Base-by-base conservation (phyloP, 1,140 invertebrate genomes). In the Mycetomoellerius zeteki region DNA sequence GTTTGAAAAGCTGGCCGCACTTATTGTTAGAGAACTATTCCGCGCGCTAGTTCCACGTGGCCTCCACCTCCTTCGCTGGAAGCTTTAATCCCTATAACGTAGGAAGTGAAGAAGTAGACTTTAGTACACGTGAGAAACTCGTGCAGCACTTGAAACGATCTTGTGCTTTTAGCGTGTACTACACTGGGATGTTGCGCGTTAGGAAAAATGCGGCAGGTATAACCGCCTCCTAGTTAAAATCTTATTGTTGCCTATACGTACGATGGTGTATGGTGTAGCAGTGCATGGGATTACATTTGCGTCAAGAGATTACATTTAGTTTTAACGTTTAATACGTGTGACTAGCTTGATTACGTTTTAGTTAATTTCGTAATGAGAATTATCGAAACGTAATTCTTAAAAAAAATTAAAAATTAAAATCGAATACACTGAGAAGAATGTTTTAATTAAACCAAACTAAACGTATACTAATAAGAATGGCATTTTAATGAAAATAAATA, bases 11-110 rank as follows among this genome's bases (percentile, higher is more conserved):
- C 80, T 84, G 54, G 69, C 80, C 67, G 67, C 80, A 73, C 80
- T 84, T n/a, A n/a, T n/a, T n/a, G n/a, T n/a, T 84, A 73, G 80
- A 84, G 67, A 84, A 84, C 80, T 82, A 73, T 72, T 84, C 62
- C 69, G 52, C 69, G 80, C n/a, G 37, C 54, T 75, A 50, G 52
- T 37, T 82, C 69, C 80, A 84, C 56, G 80, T 84, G 80, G 69
- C 43, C 67, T 47, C 80, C 52, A 58, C 80, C 52, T 16, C 80
- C 65, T 54, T 10, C 52, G 54, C 37, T 84, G 58, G 54, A 50
- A 84, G 80, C 80, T 81, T 81, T 84, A 84, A 84, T 84, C 80
- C 80, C 54, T 47, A 73, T 81, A 71, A 56, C 78, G 50, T 60
- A 60, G 54, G 54, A 75, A 24, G 71, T 50, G 54, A 56, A 56